A percentile compares a stretch with the other conserved stretches of the same genome.
Conservation (phyloP, 2,797 vertebrate genomes). For the Odontamblyopus lacepedii region DNA sequence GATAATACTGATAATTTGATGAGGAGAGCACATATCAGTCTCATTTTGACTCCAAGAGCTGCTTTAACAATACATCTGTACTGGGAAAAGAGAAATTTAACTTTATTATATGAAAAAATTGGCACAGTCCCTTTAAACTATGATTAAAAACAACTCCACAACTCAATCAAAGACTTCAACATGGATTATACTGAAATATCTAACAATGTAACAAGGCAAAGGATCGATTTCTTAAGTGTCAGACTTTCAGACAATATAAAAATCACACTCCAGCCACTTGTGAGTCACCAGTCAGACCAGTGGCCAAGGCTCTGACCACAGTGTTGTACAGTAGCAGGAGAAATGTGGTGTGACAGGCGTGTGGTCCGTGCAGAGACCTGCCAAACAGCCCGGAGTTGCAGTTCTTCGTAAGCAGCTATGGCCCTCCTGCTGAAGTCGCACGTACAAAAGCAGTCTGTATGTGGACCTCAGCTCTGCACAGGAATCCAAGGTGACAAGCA, state of each 20-base stretch:
- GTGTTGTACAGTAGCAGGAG: conserved; percentile 32
- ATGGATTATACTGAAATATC: no score
- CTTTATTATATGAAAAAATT: no score
- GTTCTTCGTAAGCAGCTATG: background rate
- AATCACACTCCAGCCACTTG: background rate
- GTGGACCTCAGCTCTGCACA: conserved; percentile 27
- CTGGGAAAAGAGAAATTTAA: no score
- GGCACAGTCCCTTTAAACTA: no score
- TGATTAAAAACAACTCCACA: no score
- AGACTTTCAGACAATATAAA: background rate
- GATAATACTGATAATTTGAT: no score
- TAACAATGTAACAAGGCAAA: background rate
- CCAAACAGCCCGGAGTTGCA: conserved; percentile 17
- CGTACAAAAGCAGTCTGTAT: conserved; percentile 36
- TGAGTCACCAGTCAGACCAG: background rate
- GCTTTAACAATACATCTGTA: no score
- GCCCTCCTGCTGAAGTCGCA: background rate
- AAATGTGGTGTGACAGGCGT: conserved; percentile 23
- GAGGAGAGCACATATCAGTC: no score
- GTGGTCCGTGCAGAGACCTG: conserved; percentile 19
- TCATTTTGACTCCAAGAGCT: no score
- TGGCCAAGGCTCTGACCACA: background rate
- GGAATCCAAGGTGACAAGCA: conserved; percentile 50
- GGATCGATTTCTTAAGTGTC: background rate
- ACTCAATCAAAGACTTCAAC: no score